Evolutionary conservation across 2,888 invertebrate genomes (phyloP), one percentile per base, ranked within the genome.

Genomic region (Drosophila kokeensis): DNA sequence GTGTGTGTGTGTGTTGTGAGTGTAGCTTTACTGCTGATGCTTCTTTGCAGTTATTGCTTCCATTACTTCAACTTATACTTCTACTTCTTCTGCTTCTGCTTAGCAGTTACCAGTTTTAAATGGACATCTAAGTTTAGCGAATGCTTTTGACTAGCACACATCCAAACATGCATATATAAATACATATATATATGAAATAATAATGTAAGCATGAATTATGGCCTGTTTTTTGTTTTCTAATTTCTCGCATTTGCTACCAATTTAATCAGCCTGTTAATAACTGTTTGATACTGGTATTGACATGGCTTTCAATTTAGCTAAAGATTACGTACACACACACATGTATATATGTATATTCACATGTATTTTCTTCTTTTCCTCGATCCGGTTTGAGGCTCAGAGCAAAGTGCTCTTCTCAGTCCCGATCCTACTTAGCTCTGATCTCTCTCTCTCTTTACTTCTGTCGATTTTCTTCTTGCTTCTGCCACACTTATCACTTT

Each of bases 21-120:
- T 58, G 24, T 38, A 57, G 11, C 36, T 62, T 63, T 30, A 52
- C 48, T 69, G 38, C 60, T 57, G 24, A 36, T 48, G n/a, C 38
- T 45, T 66, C 49, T 53, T 48, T 27, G 4, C n/a, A 40, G 21
- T 30, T 52, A 58, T 66, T 52, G 54, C 50, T 48, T 24, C 29
- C 34, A 57, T 18, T 53, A 27, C 52, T 53, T 61, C 27, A 18
- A 38, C 34, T 58, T 40, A 18, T 38, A 38, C 15, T 58, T 40
- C 38, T 38, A 38, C 15, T 36, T 6, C 21, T 21, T 45, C 21
- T 21, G 21, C 45, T 42, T 27, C 58, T 53, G 55, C 61, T 24
- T 45, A 24, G 15, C 45, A 24, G 49, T 79, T 70, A 79, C 68
- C 70, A 79, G 82, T 68, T 82, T 72, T 61, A 42, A 64, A 57